phyloP scores from a whole-genome alignment of 2,888 invertebrate genomes.

The Ametastegia equiseti region DNA sequence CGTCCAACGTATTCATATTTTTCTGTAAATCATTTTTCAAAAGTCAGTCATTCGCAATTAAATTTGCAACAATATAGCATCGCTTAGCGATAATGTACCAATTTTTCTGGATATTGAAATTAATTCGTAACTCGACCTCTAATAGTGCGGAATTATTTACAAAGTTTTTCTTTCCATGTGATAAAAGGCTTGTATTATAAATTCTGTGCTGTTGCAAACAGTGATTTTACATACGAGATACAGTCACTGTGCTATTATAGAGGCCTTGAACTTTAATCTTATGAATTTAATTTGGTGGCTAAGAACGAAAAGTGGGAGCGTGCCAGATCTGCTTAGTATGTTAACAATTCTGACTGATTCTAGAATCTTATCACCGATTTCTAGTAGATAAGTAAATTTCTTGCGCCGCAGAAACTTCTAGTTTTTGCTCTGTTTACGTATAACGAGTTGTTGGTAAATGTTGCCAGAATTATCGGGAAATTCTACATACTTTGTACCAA shows the following conservation, averaged over 20 bases:
- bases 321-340: conserved; percentile 9
- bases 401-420: not conserved
- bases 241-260: conserved; percentile 2
- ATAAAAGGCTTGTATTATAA: not conserved
- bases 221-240: conserved; percentile 15
- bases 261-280: conserved; percentile 58
- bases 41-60: not conserved
- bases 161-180: not conserved
- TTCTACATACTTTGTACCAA: not conserved
- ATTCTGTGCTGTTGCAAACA: not conserved
- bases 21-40: conserved; percentile 79
- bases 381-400: not conserved
- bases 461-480: too few relatives aligned
- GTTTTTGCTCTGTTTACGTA: not conserved
- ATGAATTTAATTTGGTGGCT: conserved; percentile 53
- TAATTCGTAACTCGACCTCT: not conserved
- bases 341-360: not conserved
- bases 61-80: not conserved
- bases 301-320: conserved; percentile 6
- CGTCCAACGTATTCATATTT: conserved; percentile 95
- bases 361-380: not conserved
- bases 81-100: not conserved
- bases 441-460: not conserved
- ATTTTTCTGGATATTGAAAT: not conserved
- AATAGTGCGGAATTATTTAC: not conserved